phyloP scores from a whole-genome alignment of 2,797 vertebrate species.

The Clarias laeviceps region DNA sequence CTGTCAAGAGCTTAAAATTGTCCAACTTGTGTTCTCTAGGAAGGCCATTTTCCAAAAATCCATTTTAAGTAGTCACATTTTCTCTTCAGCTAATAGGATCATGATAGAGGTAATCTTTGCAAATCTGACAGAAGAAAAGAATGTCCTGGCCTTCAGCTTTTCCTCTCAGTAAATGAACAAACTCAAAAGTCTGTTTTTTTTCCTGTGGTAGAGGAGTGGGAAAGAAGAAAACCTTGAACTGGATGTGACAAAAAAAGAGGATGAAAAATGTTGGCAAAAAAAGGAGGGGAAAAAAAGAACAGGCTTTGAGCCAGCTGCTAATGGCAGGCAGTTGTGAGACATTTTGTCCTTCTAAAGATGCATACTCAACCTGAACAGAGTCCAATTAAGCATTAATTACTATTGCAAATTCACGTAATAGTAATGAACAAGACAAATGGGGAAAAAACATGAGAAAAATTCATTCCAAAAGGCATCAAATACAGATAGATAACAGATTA shows the following conservation, averaged over 20 bases:
- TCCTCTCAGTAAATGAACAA: slow-evolving; percentile 80
- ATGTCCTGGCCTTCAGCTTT: slow-evolving; percentile 81
- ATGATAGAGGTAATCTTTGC: slow-evolving; percentile 81
- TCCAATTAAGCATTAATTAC: slow-evolving; percentile 34
- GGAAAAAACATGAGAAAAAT: neutral
- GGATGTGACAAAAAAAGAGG: slow-evolving; percentile 66
- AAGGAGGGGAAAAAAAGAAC: slow-evolving; percentile 52
- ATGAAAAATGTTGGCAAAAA: slow-evolving; percentile 71
- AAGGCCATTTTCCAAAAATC: slow-evolving; percentile 80
- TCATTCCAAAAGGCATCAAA: slow-evolving; percentile 7
- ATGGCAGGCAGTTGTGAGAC: slow-evolving; percentile 39
- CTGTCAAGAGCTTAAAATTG: slow-evolving; percentile 60
- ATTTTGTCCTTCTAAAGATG: slow-evolving; percentile 34
- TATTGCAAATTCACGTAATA: slow-evolving; percentile 31
- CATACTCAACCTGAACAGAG: slow-evolving; percentile 15
- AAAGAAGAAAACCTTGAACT: slow-evolving; percentile 54
- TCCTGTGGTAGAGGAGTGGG: slow-evolving; percentile 72
- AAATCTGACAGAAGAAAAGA: slow-evolving; percentile 80
- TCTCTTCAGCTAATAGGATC: slow-evolving; percentile 81
- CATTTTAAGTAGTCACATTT: slow-evolving; percentile 82
- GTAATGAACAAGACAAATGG: slow-evolving; percentile 5
- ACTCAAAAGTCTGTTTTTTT: slow-evolving; percentile 73
- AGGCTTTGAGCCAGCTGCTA: slow-evolving; percentile 44
- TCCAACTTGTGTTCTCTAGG: slow-evolving; percentile 67
- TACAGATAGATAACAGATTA: slow-evolving; percentile 12